Evolutionary conservation across 1,140 invertebrate species (phyloP), one percentile per base, ranked within the genome.

Genomic region (Grapholita molesta): DNA sequence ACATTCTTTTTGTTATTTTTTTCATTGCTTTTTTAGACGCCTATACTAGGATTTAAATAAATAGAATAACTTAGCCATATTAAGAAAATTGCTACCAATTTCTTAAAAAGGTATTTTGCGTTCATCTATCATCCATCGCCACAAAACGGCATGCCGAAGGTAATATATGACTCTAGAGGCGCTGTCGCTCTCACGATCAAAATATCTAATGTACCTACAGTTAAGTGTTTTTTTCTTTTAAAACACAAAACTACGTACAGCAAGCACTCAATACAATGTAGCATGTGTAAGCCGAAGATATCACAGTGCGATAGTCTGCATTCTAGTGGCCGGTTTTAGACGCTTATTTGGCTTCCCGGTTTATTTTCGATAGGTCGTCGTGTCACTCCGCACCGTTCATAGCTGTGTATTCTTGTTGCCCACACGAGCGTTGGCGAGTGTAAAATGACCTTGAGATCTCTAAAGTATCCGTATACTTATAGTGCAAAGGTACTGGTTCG

Each of bases 301-400:
- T 55, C 21, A 25, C 24, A 55, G 53, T 12, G 18, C 55, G 55
- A 15, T 61, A 61, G 55, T 61, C 55, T 61, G 55, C 69, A 70
- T 73, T 68, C 66, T 66, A 70, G 64, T 73, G 66, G 57, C 57
- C 64, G 35, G 48, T 72, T 70, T 68, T 74, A 69, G 35, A 66
- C 33, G 57, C 57, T 72, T 75, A 69, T 72, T 72, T 75, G 66
- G 66, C 66, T 72, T 75, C 73, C 68, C 69, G 61, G 52, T 72
- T 69, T 72, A 75, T 75, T 70, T 68, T 75, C 42, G 73, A 74
- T 74, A 74, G 72, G 72, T 74, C 69, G 67, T 15, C 67, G 55
- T 61, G 55, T 61, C 55, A 61, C 25, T 61, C 55, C n/a, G 55
- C 55, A 15, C 42, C 42, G 55, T 25, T 18, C 42, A 21, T 48